A percentile compares a stretch with the other conserved stretches of the same genome.
Conservation (phyloP, 2,888 invertebrate species). For the Thera britannica region DNA sequence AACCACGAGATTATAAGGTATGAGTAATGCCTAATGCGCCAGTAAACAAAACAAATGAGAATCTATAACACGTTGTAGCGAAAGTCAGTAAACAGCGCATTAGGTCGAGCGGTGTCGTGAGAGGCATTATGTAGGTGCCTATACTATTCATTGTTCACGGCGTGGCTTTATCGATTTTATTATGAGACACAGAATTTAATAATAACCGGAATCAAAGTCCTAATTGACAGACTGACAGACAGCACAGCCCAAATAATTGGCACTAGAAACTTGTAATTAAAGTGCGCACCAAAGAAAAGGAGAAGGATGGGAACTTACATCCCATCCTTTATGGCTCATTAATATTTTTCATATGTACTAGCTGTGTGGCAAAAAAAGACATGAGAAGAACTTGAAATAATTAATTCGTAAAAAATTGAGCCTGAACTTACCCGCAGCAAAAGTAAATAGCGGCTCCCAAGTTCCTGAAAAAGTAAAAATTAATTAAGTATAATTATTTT, state of each 20-base stretch:
- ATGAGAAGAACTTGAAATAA: too few species aligned
- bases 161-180: background rate
- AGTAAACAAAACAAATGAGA: background rate
- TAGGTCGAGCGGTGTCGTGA: slow-evolving; percentile 27
- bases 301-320: too few species aligned
- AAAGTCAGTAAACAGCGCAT: slow-evolving; percentile 14
- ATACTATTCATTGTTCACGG: slow-evolving; percentile 15
- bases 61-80: slow-evolving; percentile 1
- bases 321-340: too few species aligned
- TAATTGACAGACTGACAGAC: too few species aligned
- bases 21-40: background rate
- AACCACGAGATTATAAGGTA: too few species aligned
- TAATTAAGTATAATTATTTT: background rate
- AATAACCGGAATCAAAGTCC: too few species aligned
- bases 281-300: too few species aligned
- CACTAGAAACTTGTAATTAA: too few species aligned
- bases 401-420: background rate
- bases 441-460: slow-evolving; percentile 65
- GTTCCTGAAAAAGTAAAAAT: slow-evolving; percentile 62
- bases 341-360: too few species aligned
- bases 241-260: too few species aligned
- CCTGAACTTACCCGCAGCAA: slow-evolving; percentile 67
- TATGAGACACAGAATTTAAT: too few species aligned
- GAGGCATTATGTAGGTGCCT: slow-evolving; percentile 8
- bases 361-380: too few species aligned